phyloP scores from a whole-genome alignment of 2,888 invertebrate genomes.

The Diogma glabrata region DNA sequence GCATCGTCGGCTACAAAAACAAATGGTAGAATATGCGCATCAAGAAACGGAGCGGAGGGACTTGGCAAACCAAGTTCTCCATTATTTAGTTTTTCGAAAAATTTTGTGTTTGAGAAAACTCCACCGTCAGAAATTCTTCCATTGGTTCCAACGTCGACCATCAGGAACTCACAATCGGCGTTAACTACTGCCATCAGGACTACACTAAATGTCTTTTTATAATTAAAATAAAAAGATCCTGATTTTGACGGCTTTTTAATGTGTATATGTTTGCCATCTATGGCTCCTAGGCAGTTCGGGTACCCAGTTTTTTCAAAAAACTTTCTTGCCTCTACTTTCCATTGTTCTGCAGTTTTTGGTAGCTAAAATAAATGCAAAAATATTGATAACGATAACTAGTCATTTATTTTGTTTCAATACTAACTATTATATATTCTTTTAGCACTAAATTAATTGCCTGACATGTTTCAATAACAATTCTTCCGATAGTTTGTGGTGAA shows the following conservation, averaged over 20 bases:
- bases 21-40: slow-evolving; percentile 1
- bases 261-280: neutral
- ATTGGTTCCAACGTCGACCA: too few species aligned
- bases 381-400: neutral
- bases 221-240: slow-evolving; percentile 1
- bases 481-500: neutral
- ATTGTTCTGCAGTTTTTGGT: neutral
- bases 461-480: neutral
- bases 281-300: neutral
- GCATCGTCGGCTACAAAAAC: neutral
- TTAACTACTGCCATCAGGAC: neutral
- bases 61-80: neutral
- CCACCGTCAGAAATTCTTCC: neutral
- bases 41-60: neutral
- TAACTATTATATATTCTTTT: neutral
- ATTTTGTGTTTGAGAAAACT: neutral
- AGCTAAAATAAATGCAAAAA: neutral
- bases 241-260: neutral
- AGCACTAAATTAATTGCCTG: neutral
- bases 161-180: neutral
- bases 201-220: slow-evolving; percentile 4
- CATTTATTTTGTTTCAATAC: neutral
- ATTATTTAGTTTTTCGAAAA: neutral
- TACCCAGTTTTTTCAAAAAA: neutral
- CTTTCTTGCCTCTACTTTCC: neutral